Conservation (phyloP, 2,113 vertebrate genomes). For the Ophthalmotilapia sp. region DNA sequence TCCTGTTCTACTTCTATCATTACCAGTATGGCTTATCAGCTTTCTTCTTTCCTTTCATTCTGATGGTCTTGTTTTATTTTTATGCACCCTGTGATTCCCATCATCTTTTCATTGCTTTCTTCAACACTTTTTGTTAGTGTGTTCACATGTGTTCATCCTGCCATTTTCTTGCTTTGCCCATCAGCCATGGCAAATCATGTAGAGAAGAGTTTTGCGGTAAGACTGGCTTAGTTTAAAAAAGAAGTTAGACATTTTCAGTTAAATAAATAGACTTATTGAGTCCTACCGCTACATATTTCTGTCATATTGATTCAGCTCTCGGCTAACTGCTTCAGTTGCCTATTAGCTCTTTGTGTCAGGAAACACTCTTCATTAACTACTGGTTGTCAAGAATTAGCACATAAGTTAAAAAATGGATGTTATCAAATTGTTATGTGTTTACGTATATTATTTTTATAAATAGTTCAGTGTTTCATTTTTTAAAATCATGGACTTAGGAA, state of each 20-base stretch:
- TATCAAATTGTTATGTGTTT: neutral
- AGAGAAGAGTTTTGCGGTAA: neutral
- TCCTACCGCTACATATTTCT: neutral
- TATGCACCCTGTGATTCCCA: neutral
- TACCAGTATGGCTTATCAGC: neutral
- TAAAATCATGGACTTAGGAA: neutral
- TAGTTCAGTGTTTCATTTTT: neutral
- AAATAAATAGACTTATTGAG: neutral
- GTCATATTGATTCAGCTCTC: neutral
- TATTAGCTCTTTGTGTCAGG: neutral
- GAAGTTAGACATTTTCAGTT: neutral
- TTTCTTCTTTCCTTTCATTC: neutral
- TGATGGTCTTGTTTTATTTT: neutral
- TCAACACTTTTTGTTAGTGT: neutral
- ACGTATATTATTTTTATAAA: neutral
- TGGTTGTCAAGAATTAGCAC: neutral
- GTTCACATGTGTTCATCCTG: neutral
- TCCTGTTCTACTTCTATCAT: neutral
- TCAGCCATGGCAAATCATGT: constrained; percentile 8
- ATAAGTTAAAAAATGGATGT: neutral
- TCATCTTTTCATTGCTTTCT: neutral
- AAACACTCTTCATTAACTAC: neutral
- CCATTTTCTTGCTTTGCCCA: neutral
- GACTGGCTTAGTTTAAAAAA: neutral
- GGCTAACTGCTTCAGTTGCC: neutral